Evolutionary conservation across 2,113 vertebrate species (phyloP).

Genomic region (Myanophis thanlyinensis): DNA sequence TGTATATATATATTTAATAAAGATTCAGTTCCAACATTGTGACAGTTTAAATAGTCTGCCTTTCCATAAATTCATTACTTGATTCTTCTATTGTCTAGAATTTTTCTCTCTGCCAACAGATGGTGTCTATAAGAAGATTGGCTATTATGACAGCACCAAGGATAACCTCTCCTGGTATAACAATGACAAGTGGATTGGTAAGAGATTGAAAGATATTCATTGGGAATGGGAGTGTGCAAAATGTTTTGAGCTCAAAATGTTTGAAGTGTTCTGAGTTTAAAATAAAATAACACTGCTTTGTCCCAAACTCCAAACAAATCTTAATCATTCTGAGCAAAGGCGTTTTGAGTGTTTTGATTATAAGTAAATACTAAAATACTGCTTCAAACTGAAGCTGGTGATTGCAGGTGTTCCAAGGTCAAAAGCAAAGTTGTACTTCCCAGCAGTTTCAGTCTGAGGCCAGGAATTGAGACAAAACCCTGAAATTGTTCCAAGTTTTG

Average conservation of each 20-base stretch:
- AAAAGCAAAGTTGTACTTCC: neutral
- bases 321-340: neutral
- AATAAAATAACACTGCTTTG: neutral
- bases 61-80: neutral
- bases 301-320: neutral
- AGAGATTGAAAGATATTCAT: slow-evolving; percentile 39
- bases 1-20: no score
- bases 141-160: slow-evolving; percentile 94
- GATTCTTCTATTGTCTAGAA: neutral
- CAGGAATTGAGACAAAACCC: neutral
- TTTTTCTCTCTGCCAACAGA: slow-evolving; percentile 59
- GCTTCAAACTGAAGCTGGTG: neutral
- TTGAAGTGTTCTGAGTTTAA: neutral
- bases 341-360: neutral
- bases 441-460: neutral
- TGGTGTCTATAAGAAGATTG: slow-evolving; percentile 92
- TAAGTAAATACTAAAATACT: neutral
- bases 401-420: neutral
- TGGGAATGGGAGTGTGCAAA: neutral
- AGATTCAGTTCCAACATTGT: neutral
- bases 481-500: neutral
- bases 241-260: neutral
- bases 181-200: slow-evolving; percentile 91
- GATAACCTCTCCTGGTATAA: slow-evolving; percentile 91
- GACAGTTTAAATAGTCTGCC: neutral